Base-by-base conservation (phyloP, 92 coral and sea anemone species). In the Scolanthus callimorphus region DNA sequence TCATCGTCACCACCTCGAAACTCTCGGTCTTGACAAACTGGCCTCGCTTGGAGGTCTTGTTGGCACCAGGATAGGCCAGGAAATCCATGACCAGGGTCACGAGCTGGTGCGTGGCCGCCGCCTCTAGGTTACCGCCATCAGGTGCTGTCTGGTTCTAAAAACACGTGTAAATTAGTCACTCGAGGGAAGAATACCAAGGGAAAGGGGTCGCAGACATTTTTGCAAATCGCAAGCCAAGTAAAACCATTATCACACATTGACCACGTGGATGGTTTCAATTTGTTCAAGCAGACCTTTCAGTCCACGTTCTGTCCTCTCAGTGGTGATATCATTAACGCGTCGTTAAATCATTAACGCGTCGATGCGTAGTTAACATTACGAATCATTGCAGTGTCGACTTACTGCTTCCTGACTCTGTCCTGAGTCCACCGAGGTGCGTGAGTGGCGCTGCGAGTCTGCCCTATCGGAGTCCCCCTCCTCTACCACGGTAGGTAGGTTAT, bases 81-180 rank as follows among this genome's bases (percentile, higher is more conserved):
- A 92, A 92, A 79, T 88, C 98, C 83, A 85, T 89, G 20, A 88
- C 86, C 55, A 92, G 68, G 15, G 98, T 89, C 1, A 92, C 98
- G 23, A 92, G 72, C 63, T 92, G 98, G 37, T 92, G 86, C 1
- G 91, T 84, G 49, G 96, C 98, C 54, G 92, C 98, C 11, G 91
- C 98, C 57, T 92, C 98, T 62, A 87, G 65, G 55, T 80, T 80
- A 29, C 83, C 60, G 23, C 77, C 25, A 29, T 78, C 74, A 10
- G 65, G 43, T 2, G 51, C 66, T 8, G 30, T 26, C 21, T 53
- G 67, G 22, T 38, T 11, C 72, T 78, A 59, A 24, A 68, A 46
- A 25, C 24, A 49, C 39, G 59, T 38, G 53, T 34, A 65, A 11
- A 2, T n/a, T n/a, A n/a, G n/a, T n/a, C n/a, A n/a, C n/a, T n/a